Percentiles rank a stretch among this genome's conserved stretches.
Conservation (phyloP, 1,140 invertebrate species). For the Trissolcus basalis region DNA sequence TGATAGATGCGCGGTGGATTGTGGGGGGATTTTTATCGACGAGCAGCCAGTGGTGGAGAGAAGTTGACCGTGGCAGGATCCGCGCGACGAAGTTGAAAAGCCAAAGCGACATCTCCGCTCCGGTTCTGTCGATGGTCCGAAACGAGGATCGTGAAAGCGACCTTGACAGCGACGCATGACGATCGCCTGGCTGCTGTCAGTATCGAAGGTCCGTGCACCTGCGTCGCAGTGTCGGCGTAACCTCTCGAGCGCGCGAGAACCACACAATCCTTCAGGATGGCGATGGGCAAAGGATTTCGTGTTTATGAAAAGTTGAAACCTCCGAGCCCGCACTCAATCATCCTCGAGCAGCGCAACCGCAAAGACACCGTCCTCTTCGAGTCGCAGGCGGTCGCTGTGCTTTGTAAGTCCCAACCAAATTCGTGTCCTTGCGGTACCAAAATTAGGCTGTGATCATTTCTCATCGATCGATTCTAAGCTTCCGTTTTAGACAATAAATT, state of each 20-base stretch:
- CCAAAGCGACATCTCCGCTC: not conserved
- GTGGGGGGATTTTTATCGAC: constrained; percentile 3
- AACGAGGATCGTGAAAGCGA: constrained; percentile 4
- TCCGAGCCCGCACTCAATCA: constrained; percentile 90
- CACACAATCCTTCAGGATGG: constrained; percentile 78
- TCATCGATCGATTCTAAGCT: too few relatives aligned
- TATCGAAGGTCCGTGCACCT: constrained; percentile 7
- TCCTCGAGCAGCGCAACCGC: constrained; percentile 91
- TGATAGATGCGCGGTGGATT: not conserved
- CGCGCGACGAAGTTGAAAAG: not conserved
- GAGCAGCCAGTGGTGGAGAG: too few relatives aligned
- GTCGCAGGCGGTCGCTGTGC: constrained; percentile 89
- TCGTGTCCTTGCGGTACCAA: too few relatives aligned
- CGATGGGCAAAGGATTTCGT: constrained; percentile 94
- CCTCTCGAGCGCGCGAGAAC: constrained; percentile 10
- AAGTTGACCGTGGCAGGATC: too few relatives aligned
- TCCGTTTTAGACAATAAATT: too few relatives aligned
- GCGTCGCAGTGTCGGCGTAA: constrained; percentile 35
- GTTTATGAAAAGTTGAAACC: constrained; percentile 91
- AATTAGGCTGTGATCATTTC: too few relatives aligned
- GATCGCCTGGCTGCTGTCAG: constrained; percentile 26
- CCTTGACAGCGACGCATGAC: constrained; percentile 19
- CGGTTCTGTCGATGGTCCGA: not conserved
- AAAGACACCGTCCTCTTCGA: constrained; percentile 92
- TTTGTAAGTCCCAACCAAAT: constrained; percentile 79